Base-by-base conservation (phyloP, 2,888 invertebrate genomes). In the Aricia artaxerxes region DNA sequence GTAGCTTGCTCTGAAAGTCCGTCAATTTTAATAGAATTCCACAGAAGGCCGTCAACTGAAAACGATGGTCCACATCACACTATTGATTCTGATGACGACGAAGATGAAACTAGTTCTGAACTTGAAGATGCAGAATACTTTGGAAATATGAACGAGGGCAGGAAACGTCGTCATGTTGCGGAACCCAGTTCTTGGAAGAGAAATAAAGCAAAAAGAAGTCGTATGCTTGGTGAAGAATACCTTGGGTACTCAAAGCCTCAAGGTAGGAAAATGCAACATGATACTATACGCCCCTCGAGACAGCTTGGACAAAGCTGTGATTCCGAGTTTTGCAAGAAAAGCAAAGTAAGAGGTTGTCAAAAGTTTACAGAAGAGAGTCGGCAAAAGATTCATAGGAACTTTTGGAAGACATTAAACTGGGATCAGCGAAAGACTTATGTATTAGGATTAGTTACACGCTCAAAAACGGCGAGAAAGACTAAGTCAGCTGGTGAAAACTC, bases 381-480 rank as follows among this genome's bases (percentile, higher is more conserved):
- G 4, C 49, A 80, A 38, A 44, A 78, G 4, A 82, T 84, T 76
- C 80, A 81, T 78, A 80, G 64, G n/a, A 24, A 69, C 78, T 84
- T 84, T 80, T 84, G 82, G 83, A 81, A 83, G 79, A 80, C 78
- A n/a, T 53, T 84, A 78, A 82, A 81, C 73, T 83, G 84, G 83
- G 82, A 83, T 60, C 81, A 83, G 78, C 69, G 83, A 11, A 83
- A 83, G 80, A 73, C 83, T 35, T 83, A 81, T 78, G 79, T 72
- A 72, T 72, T 72, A 13, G 31, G 72, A 72, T 35, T 72, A 72
- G 72, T 72, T 72, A 82, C 53, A 38, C 80, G 79, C 35, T 79
- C 79, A n/a, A 80, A 31, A 78, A 82, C 82, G 49, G 81, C 57
- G 38, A 40, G 9, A 38, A 38, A 73, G 60, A 73, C 72, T 72